Base-by-base conservation (phyloP, 2,888 invertebrate species). In the Chaetoderma sp. region DNA sequence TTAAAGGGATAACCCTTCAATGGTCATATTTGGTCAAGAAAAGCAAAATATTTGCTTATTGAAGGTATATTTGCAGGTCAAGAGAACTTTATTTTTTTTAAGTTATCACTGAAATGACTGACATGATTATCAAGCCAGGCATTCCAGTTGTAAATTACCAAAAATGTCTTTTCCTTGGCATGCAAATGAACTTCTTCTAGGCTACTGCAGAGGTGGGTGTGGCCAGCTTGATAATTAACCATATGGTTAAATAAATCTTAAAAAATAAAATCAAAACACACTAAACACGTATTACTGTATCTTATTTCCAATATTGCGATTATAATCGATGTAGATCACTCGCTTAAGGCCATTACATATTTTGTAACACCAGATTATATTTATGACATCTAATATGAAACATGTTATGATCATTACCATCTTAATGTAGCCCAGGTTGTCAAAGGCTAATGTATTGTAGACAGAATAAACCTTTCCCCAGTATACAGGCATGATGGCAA, bases 311-410 rank as follows among this genome's bases (percentile, higher is more conserved):
- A 58, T 50, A 27, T 58, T 58, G 30, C 54, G n/a, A 32, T 63
- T 63, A 23, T 60, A 55, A 25, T 63, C 59, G 30, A 25, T 13
- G n/a, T 57, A 71, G 23, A 78, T 52, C 2, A 83, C 77, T 71
- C 80, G 83, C 21, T 64, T 54, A 36, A 77, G 78, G 8, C 85
- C 85, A 47, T 69, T 66, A 36, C 69, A 77, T 69, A 85, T 82
- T 70, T 79, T 83, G 63, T 76, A 77, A 70, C 84, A 83, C 86
- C 86, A 86, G 62, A 73, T 79, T 44, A 83, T 60, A 73, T 86
- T 86, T 30, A 85, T 78, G 27, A 72, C 62, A 69, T 86, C 86
- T 10, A 86, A 70, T 39, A 84, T 72, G 39, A 80, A 55, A 68
- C 83, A 83, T 5, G 84, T 77, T 10, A 79, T 66, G 33, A 83